Evolutionary conservation across 2,113 vertebrate genomes (phyloP).

Genomic region (Perognathus longimembris): DNA sequence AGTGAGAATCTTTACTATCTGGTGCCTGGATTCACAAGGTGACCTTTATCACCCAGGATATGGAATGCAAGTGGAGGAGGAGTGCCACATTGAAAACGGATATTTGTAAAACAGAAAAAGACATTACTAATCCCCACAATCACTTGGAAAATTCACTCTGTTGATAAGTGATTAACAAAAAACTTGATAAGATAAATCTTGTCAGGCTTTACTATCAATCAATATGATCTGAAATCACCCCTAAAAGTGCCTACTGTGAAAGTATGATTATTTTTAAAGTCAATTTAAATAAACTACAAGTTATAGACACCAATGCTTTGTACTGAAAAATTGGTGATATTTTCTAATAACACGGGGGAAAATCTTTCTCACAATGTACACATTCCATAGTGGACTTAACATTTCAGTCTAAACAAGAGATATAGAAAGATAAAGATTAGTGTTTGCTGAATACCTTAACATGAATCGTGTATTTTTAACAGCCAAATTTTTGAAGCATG

Average conservation of each 20-base stretch:
- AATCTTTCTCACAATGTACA: neutral
- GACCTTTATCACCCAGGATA: neutral
- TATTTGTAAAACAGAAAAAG: neutral
- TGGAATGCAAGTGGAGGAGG: neutral
- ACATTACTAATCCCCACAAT: neutral
- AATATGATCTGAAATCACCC: neutral
- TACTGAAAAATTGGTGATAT: too few relatives aligned
- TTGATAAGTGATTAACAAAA: neutral
- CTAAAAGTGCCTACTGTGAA: neutral
- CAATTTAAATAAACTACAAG: neutral
- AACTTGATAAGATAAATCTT: neutral
- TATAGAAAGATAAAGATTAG: neutral
- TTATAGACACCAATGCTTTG: neutral
- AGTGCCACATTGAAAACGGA: neutral
- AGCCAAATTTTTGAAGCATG: neutral
- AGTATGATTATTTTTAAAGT: neutral
- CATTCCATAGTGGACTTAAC: neutral
- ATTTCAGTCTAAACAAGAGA: neutral
- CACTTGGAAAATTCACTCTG: neutral
- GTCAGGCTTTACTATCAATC: neutral
- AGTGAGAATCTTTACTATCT: neutral
- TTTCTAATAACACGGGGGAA: neutral
- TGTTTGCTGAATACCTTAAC: neutral
- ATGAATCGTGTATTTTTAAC: neutral
- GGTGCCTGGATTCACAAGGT: neutral